Base-by-base conservation (phyloP, 2,888 invertebrate genomes). In the Dioctria linearis region DNA sequence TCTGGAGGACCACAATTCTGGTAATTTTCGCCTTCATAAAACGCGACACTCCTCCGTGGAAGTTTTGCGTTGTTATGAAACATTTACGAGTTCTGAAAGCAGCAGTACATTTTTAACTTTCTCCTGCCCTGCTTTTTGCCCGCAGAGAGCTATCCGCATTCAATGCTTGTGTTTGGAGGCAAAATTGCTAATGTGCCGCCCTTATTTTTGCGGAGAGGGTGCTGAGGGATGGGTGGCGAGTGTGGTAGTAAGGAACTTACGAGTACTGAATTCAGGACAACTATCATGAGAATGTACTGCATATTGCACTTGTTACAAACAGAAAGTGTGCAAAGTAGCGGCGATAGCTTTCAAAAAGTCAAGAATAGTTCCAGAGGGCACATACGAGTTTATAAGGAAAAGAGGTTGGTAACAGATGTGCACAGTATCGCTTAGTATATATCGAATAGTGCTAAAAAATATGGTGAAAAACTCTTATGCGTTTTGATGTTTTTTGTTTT, bases 81-180 rank as follows among this genome's bases (percentile, higher is more conserved):
- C 54, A 71, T 71, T 71, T 71, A 71, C 71, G 71, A 71, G 51
- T 39, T 37, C 71, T 71, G 51, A 71, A 71, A 71, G 71, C 71
- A 71, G 49, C 9, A 37, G 39, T 37, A 51, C 37, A 54, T 71
- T 54, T 51, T 71, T 54, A 71, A 71, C 71, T 71, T 71, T 11
- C 71, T 37, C 37, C 11, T 13, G n/a, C 51, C 71, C 8, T 49
- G 39, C 51, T 11, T 25, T 25, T 25, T 25, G 25, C 25, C 25
- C 25, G 25, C 11, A 37, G 40, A 69, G 46, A 49, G 51, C 40
- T 51, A 9, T 71, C 46, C 54, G n/a, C 40, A 49, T 49, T 51
- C 71, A 69, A 69, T 69, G 69, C 46, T 49, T 37, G 69, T 49
- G 37, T 69, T 69, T 49, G 51, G 25, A 54, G 25, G 51, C 13